Conservation (phyloP, 2,113 vertebrate species). For the Callipepla squamata region DNA sequence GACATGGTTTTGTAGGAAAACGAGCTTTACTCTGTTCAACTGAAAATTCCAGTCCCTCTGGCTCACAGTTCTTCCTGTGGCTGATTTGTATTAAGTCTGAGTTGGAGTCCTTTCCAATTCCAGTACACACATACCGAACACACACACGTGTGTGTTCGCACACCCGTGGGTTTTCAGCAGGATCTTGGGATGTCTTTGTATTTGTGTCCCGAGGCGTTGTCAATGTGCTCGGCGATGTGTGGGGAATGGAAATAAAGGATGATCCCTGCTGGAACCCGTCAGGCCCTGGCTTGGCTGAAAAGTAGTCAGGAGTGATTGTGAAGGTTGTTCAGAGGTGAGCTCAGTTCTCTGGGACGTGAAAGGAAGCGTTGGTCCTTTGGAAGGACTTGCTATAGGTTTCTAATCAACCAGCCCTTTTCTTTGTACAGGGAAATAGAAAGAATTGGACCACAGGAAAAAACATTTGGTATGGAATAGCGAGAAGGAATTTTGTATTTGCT, state of each 20-base stretch:
- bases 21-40: not conserved
- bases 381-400: not conserved
- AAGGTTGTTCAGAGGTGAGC: not conserved
- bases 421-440: not conserved
- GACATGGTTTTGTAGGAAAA: not conserved
- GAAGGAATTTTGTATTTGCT: not conserved
- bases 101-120: not conserved
- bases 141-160: not conserved
- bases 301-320: not conserved
- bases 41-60: not conserved
- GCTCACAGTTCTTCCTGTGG: not conserved
- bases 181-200: not conserved
- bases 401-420: rapidly evolving
- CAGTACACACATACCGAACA: not conserved
- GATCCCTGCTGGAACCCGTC: not conserved
- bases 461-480: not conserved
- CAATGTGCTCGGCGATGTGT: not conserved
- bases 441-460: not conserved
- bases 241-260: not conserved
- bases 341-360: not conserved
- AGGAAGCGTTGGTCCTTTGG: not conserved
- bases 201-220: not conserved
- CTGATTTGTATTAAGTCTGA: not conserved
- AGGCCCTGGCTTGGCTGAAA: not conserved
- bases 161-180: not conserved